These are phyloP conservation scores for Xylocopa sonorina DNA, from an alignment of 1,140 invertebrate species.

Conservation along the genomic window DNA sequence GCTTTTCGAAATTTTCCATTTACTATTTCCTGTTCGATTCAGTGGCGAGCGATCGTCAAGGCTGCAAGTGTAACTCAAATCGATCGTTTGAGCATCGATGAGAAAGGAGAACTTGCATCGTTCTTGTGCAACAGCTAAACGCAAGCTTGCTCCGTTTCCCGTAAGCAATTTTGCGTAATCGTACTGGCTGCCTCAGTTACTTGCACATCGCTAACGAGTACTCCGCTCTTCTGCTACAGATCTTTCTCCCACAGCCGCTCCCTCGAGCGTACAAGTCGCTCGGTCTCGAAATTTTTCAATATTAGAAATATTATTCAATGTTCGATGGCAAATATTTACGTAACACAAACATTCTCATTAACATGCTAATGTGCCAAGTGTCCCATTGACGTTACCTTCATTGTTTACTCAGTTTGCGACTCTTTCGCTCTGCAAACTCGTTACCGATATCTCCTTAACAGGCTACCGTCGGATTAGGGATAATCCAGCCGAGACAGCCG, in stretches of 20 bases:
- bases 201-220: conserved; percentile 54
- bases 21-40: no score
- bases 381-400: not conserved
- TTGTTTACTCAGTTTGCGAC: conserved; percentile 31
- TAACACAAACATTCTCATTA: conserved; percentile 51
- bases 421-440: conserved; percentile 2
- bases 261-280: not conserved
- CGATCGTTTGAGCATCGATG: conserved; percentile 10
- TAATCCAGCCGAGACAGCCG: not conserved
- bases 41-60: no score
- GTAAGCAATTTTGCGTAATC: conserved; percentile 75
- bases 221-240: conserved; percentile 32
- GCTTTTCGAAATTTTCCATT: no score
- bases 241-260: conserved; percentile 11
- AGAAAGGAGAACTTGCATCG: conserved; percentile 49
- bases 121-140: conserved; percentile 62
- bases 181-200: conserved; percentile 26
- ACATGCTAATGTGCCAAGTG: conserved; percentile 51
- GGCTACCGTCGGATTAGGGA: not conserved
- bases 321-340: conserved; percentile 53
- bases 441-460: not conserved
- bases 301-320: conserved; percentile 18
- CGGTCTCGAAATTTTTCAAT: not conserved
- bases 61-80: not conserved
- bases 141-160: conserved; percentile 70